These are phyloP conservation scores for Ephestia elutella DNA, from an alignment of 1,140 invertebrate genomes.

Conservation along the genomic window DNA sequence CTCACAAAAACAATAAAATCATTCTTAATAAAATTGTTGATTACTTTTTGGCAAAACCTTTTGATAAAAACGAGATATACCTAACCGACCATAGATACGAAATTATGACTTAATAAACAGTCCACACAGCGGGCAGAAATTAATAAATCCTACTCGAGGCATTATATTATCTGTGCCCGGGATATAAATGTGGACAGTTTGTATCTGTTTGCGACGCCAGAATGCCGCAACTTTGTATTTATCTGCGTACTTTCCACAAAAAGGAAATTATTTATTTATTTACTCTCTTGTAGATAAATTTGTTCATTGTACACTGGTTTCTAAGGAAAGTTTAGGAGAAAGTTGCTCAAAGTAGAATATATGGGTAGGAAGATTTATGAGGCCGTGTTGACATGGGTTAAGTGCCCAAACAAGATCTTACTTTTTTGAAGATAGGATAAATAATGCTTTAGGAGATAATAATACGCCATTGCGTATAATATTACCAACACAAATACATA, in stretches of 20 bases:
- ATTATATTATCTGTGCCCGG: no score
- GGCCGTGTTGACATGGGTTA: not conserved
- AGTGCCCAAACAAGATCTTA: not conserved
- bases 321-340: not conserved
- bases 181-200: not conserved
- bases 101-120: no score
- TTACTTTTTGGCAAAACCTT: no score
- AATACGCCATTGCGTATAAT: no score
- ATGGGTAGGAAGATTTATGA: not conserved
- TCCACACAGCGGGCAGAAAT: not conserved
- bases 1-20: no score
- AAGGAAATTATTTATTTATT: conserved; percentile 3
- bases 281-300: not conserved
- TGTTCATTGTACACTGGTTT: not conserved
- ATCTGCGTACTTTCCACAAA: conserved; percentile 2
- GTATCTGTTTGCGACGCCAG: not conserved
- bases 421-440: not conserved
- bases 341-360: not conserved
- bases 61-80: no score
- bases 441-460: no score
- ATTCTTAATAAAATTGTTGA: no score
- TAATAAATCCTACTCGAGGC: conserved; percentile 1
- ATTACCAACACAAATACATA: no score
- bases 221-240: conserved; percentile 2
- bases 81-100: no score